These are phyloP conservation scores for Epirrita christyi DNA, from an alignment of 2,888 invertebrate species.

Conservation along the genomic window DNA sequence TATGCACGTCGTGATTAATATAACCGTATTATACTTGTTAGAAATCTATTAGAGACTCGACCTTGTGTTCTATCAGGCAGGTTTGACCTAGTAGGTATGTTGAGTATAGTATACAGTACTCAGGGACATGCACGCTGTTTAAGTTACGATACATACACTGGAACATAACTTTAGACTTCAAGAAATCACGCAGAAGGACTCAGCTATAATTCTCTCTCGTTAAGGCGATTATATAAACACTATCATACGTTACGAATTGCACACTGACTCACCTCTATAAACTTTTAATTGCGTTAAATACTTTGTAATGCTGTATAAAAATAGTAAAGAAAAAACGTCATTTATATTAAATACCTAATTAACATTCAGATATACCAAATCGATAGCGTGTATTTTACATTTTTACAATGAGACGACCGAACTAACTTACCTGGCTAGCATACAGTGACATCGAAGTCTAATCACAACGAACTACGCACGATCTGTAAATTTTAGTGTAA, in stretches of 20 bases:
- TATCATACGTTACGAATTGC: slow-evolving; percentile 74
- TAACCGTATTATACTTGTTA: slow-evolving; percentile 10
- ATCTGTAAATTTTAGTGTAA: slow-evolving; percentile 74
- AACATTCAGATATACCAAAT: slow-evolving; percentile 78
- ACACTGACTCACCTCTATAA: slow-evolving; percentile 83
- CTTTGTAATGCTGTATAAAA: slow-evolving; percentile 83
- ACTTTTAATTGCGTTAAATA: slow-evolving; percentile 84
- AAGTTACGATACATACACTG: slow-evolving; percentile 50
- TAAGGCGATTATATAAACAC: slow-evolving; percentile 83
- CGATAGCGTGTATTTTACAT: slow-evolving; percentile 82
- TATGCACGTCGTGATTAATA: slow-evolving; percentile 15
- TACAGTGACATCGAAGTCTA: slow-evolving; percentile 81
- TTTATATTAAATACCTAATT: slow-evolving; percentile 76
- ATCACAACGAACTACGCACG: slow-evolving; percentile 81
- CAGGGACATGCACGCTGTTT: slow-evolving; percentile 56
- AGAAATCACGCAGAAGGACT: slow-evolving; percentile 76
- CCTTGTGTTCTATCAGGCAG: too few relatives aligned
- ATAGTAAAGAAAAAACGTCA: slow-evolving; percentile 83
- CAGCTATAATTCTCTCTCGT: slow-evolving; percentile 81
- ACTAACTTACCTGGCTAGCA: slow-evolving; percentile 72
- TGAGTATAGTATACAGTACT: slow-evolving; percentile 36
- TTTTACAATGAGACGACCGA: slow-evolving; percentile 81
- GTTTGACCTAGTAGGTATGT: slow-evolving; percentile 3
- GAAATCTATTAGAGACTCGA: not conserved
- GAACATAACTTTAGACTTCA: slow-evolving; percentile 59